phyloP scores from a whole-genome alignment of 1,140 invertebrate genomes.

The Asbolus verrucosus region DNA sequence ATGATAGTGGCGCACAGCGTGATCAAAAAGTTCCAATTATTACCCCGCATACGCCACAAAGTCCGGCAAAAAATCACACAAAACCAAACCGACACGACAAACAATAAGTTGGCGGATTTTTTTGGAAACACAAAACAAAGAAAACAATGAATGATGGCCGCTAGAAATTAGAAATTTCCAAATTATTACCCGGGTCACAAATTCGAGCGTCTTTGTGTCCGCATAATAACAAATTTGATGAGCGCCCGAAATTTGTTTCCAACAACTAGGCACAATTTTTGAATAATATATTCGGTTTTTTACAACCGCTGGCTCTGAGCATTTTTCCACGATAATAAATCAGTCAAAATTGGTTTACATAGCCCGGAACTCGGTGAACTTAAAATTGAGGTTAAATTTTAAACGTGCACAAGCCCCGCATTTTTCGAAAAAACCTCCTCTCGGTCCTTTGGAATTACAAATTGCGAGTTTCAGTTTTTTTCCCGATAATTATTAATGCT shows the following conservation, averaged over 20 bases:
- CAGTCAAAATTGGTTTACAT: too few relatives aligned
- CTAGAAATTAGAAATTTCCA: too few relatives aligned
- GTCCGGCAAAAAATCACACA: too few relatives aligned
- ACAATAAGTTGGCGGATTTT: too few relatives aligned
- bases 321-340: slow-evolving; percentile 21
- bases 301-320: too few relatives aligned
- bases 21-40: neutral
- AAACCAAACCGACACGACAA: too few relatives aligned
- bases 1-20: slow-evolving; percentile 7
- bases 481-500: neutral
- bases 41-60: neutral
- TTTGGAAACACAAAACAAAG: too few relatives aligned
- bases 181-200: too few relatives aligned
- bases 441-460: too few relatives aligned
- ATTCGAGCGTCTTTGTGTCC: too few relatives aligned
- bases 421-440: too few relatives aligned
- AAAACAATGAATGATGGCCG: too few relatives aligned
- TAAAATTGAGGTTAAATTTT: slow-evolving; percentile 4
- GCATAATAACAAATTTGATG: slow-evolving; percentile 10
- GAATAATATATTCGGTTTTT: neutral
- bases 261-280: neutral
- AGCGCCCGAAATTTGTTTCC: slow-evolving; percentile 5
- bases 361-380: neutral
- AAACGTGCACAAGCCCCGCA: neutral
- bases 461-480: neutral